These are phyloP conservation scores for Melanotaenia duboulayi DNA, from an alignment of 2,113 vertebrate species.

Conservation along the genomic window DNA sequence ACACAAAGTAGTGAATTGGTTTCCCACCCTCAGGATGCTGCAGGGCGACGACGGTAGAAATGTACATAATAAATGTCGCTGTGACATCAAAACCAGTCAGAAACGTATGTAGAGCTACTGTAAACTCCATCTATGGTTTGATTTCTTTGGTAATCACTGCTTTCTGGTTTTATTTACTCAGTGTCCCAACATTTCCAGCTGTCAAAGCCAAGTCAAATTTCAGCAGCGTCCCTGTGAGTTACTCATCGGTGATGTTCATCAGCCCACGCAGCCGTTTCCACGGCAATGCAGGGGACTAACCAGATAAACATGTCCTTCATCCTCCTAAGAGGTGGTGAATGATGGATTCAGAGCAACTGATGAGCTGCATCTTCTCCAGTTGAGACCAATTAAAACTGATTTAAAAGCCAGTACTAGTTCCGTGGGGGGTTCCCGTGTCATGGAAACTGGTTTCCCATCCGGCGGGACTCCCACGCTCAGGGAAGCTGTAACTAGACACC, in stretches of 20 bases:
- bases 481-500: conserved; percentile 79
- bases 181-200: no score
- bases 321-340: conserved; percentile 24
- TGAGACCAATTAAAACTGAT: conserved; percentile 48
- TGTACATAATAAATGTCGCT: no score
- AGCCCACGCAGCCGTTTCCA: no score
- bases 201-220: no score
- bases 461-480: conserved; percentile 49
- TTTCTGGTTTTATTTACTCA: no score
- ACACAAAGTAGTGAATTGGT: no score
- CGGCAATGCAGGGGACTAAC: conserved; percentile 26
- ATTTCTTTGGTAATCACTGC: no score
- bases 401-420: conserved; percentile 21
- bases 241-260: conserved; percentile 12
- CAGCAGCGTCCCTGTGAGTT: neutral
- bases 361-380: neutral
- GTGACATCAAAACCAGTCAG: no score
- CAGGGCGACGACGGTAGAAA: no score
- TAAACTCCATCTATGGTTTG: no score
- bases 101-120: no score
- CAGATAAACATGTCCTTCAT: neutral
- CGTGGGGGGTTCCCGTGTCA: conserved; percentile 66
- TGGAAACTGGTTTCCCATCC: conserved; percentile 61
- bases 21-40: no score
- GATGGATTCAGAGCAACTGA: conserved; percentile 8